Conservation (phyloP, 1,140 invertebrate genomes). For the Aradophagus sp. region DNA sequence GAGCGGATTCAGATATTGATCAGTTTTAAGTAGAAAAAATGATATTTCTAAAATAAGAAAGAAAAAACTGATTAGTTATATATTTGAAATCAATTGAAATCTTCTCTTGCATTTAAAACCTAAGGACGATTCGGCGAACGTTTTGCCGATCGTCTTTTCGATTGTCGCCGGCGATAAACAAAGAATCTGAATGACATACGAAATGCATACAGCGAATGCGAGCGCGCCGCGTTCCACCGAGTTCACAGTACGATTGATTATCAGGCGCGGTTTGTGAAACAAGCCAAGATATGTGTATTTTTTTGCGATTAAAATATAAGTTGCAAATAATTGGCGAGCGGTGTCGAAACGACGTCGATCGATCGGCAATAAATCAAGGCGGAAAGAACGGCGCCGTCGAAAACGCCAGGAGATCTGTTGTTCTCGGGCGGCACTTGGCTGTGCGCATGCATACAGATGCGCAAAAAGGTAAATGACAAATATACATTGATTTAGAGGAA, state of each 20-base stretch:
- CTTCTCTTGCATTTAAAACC: too few relatives aligned
- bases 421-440: too few relatives aligned
- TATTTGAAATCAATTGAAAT: too few relatives aligned
- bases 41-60: too few relatives aligned
- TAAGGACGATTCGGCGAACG: not conserved
- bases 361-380: slow-evolving; percentile 39
- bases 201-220: slow-evolving; percentile 46
- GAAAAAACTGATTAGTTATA: too few relatives aligned
- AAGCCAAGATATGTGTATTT: slow-evolving; percentile 35
- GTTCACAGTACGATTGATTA: slow-evolving; percentile 40
- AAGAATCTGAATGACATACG: slow-evolving; percentile 49
- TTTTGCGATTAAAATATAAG: slow-evolving; percentile 48
- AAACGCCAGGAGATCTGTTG: slow-evolving; percentile 6
- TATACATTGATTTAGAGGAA: slow-evolving; percentile 47
- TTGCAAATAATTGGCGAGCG: slow-evolving; percentile 33
- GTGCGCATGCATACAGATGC: too few relatives aligned
- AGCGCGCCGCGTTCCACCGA: slow-evolving; percentile 20
- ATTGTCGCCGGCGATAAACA: slow-evolving; percentile 45
- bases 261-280: slow-evolving; percentile 33
- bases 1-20: too few relatives aligned
- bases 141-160: slow-evolving; percentile 19
- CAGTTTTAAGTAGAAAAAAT: too few relatives aligned
- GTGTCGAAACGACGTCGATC: slow-evolving; percentile 34
- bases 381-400: slow-evolving; percentile 23
- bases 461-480: too few relatives aligned